Evolutionary conservation across 2,113 vertebrate species (phyloP), one percentile per base, ranked within the genome.

Genomic region (Xiphophorus hellerii): DNA sequence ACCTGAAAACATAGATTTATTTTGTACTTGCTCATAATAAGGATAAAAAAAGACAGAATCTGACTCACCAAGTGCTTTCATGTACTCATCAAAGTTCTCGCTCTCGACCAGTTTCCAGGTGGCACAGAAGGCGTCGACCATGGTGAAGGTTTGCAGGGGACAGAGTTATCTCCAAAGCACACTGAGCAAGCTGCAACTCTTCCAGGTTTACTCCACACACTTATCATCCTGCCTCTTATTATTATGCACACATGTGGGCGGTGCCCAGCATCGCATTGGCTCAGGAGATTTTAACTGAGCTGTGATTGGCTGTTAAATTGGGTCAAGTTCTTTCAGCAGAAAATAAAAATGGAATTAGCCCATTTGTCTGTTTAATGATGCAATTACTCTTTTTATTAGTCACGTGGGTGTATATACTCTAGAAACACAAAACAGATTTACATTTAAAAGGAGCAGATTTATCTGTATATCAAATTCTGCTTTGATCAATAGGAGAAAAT

Each of bases 81-180:
- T 96, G 77, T 97, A 98, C 10, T 97, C 96, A 69, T 98, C 96
- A 69, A 98, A 98, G 78, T 98, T 97, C 62, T 98, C 96, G 83
- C 96, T 97, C 85, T 97, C 95, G 3, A 94, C 94, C 91, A 98
- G 92, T 83, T 97, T 97, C 97, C 97, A 99, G 66, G 96, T 97
- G 85, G 95, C 96, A 89, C 96, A 97, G 91, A 98, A 99, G 83
- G 96, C 94, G 65, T 99, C 96, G 76, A 96, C 96, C 97, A 98
- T 99, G 92, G 82, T 92, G 82, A 76, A 35, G 74, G 63, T 69
- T 84, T 83, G 17, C 25, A 78, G 73, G 66, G 73, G 84, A 66
- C 81, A 27, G 51, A 73, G 82, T 78, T 78, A 89, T 66, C 71
- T 87, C 83, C 80, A 81, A 54, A 86, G 78, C 28, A 70, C 66